Evolutionary conservation across 2,888 invertebrate species (phyloP).

Genomic region (Microplitis deprimator): DNA sequence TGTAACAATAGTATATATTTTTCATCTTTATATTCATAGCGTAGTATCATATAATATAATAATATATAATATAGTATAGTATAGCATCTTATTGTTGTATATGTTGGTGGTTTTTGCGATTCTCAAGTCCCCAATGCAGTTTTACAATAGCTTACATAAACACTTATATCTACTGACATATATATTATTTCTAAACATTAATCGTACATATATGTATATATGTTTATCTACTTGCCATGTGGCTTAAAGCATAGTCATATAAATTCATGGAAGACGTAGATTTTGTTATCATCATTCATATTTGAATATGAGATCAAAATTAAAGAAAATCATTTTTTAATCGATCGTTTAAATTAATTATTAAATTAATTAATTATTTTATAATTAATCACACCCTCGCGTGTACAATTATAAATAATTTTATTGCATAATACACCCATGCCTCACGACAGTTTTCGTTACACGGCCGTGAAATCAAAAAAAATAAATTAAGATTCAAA

Average conservation of each 20-base stretch:
- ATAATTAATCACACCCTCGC: not conserved
- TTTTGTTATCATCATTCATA: constrained; percentile 56
- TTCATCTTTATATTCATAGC: not conserved
- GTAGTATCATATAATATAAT: constrained; percentile 10
- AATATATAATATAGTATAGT: constrained; percentile 37
- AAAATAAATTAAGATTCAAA: not conserved
- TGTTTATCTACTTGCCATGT: not conserved
- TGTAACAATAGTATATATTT: constrained; percentile 13
- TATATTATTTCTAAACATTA: not conserved
- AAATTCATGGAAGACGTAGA: constrained; percentile 64
- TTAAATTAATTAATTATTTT: constrained; percentile 4
- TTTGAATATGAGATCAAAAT: constrained; percentile 7
- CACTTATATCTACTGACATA: constrained; percentile 10
- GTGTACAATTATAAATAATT: constrained; percentile 32
- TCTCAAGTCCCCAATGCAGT: not conserved
- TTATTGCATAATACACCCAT: constrained; percentile 70
- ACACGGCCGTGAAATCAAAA: constrained; percentile 42
- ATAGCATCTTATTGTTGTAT: constrained; percentile 10
- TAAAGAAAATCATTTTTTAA: constrained; percentile 15
- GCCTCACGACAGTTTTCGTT: constrained; percentile 58
- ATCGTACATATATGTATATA: not conserved
- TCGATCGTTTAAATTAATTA: constrained; percentile 6
- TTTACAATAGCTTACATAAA: constrained; percentile 12
- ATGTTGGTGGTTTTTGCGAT: not conserved
- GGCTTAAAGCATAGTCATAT: constrained; percentile 9